Base-by-base conservation (phyloP, 2,113 vertebrate species). In the Fukomys damarensis region DNA sequence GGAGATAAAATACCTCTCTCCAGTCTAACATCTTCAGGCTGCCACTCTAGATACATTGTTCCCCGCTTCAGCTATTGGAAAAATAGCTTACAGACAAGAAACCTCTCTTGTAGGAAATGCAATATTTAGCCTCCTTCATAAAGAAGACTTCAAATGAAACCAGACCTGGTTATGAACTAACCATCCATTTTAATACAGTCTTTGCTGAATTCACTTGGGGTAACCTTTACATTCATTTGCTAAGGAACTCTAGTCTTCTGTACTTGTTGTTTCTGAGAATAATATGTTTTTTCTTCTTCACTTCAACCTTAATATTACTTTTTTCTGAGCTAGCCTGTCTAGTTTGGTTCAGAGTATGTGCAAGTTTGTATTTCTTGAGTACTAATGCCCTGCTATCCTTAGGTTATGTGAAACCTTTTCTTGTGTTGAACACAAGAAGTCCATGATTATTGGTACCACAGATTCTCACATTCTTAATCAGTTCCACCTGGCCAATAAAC, bases 381-480 rank as follows among this genome's bases (percentile, higher is more conserved):
- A 28, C 70, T 35, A 30, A 82, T 86, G 83, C 89, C 89, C 77
- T 80, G 70, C 94, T 76, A 2, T 93, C 94, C 87, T 93, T 92
- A 87, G n/a, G 92, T 86, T 95, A 95, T 92, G 88, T 95, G 95
- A 96, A 98, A 98, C 95, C 77, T 80, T 96, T 97, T 97, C 94
- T 98, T 93, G 81, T 61, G 76, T 84, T 65, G 92, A 96, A 96
- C 87, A 91, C 61, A 95, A 97, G 96, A 90, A 97, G 81, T 88
- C 91, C 82, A 41, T 96, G 95, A 97, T 97, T 95, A 97, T 94
- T 95, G 90, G 87, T 88, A 89, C 96, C 90, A 80, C 96, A 96
- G 97, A 96, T 97, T 97, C 93, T 95, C 97, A 98, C 98, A 96
- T 98, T 95, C 97, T 96, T 98, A 97, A 98, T 98, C 97, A 96